Percentiles rank a stretch among this genome's conserved stretches.
Evolutionary conservation across 2,888 invertebrate genomes (phyloP).

Genomic region (Falcaria lacertinaria): DNA sequence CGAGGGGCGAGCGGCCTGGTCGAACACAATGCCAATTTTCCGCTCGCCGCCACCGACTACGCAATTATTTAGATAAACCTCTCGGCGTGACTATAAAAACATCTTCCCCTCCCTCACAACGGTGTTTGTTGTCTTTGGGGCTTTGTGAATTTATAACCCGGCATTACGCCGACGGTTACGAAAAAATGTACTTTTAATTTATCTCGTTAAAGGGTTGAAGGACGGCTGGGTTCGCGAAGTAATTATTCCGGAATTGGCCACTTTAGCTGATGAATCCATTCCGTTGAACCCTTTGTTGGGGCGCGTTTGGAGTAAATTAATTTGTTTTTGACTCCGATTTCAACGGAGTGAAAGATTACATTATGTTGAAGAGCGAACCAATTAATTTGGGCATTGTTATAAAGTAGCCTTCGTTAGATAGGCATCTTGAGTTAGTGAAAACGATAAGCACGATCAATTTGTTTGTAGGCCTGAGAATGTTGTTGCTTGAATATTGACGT

Average conservation of each 20-base stretch:
- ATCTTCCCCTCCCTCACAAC: constrained; percentile 68
- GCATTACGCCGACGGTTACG: constrained; percentile 73
- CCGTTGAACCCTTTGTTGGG: constrained; percentile 59
- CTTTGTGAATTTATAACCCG: constrained; percentile 74
- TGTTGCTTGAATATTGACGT: constrained; percentile 34
- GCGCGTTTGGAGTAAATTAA: constrained; percentile 68
- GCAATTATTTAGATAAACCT: constrained; percentile 80
- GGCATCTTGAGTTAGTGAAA: neutral
- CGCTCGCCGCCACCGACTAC: constrained; percentile 76
- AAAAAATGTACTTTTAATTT: constrained; percentile 80
- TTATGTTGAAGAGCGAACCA: constrained; percentile 49
- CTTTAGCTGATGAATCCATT: constrained; percentile 78
- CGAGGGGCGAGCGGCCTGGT: constrained; percentile 16
- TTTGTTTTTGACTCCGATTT: constrained; percentile 63
- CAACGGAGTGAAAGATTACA: constrained; percentile 67
- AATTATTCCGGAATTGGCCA: constrained; percentile 79
- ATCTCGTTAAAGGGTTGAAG: constrained; percentile 80
- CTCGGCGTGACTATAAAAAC: constrained; percentile 78
- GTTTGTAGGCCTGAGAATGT: neutral
- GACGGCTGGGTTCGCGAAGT: constrained; percentile 75
- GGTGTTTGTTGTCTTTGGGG: constrained; percentile 77
- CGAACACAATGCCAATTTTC: constrained; percentile 73
- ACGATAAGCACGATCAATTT: neutral
- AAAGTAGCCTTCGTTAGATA: constrained; percentile 3
- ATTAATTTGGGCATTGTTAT: constrained; percentile 28